Evolutionary conservation across 2,797 vertebrate species (phyloP).

Genomic region (Acrocephalus scirpaceus): DNA sequence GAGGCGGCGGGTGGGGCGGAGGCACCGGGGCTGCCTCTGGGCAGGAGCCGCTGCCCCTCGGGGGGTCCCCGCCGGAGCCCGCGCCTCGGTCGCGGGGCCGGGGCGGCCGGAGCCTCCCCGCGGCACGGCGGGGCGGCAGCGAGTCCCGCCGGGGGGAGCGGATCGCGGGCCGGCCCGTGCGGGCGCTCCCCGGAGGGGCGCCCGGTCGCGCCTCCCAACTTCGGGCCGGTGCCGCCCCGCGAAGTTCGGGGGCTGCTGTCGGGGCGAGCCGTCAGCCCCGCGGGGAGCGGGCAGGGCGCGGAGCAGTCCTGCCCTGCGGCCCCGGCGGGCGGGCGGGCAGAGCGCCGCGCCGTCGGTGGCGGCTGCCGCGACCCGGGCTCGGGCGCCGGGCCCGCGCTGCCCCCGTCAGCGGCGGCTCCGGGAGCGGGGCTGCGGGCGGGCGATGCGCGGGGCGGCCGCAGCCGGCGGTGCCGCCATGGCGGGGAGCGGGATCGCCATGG

Average conservation of each 20-base stretch:
- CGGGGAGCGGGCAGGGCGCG: neutral
- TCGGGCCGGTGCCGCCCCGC: neutral
- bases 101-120: neutral
- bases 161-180: neutral
- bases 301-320: neutral
- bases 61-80: neutral
- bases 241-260: neutral
- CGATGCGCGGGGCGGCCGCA: neutral
- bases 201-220: neutral
- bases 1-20: neutral
- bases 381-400: neutral
- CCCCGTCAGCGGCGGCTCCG: neutral
- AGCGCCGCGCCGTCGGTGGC: neutral
- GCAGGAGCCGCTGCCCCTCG: neutral
- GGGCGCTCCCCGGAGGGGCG: neutral
- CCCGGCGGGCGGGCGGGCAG: neutral
- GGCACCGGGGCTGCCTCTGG: neutral
- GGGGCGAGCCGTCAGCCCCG: neutral
- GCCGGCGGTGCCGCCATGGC: neutral
- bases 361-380: neutral
- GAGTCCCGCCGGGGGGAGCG: neutral
- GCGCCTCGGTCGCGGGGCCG: neutral
- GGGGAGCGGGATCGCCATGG: conserved; percentile 83
- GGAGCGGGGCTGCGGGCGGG: neutral
- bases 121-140: neutral